Evolutionary conservation across 2,797 vertebrate genomes (phyloP).

Genomic region (Myotis vivesi): DNA sequence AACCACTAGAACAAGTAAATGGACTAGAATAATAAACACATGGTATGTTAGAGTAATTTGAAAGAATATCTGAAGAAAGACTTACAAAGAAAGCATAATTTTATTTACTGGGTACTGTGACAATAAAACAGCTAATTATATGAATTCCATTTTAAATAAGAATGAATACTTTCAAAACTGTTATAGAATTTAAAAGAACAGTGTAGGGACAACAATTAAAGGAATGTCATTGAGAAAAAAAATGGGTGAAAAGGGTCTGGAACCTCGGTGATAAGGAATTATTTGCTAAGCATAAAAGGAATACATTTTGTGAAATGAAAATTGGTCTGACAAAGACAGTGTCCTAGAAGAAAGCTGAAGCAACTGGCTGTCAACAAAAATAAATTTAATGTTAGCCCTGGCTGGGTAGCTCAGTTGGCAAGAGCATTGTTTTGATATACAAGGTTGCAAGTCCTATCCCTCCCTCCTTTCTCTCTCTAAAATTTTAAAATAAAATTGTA

Average conservation of each 20-base stretch:
- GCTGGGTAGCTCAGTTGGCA: background rate
- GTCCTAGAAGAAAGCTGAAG: background rate
- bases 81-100: conserved; percentile 10
- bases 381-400: conserved; percentile 2
- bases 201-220: background rate
- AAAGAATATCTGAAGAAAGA: background rate
- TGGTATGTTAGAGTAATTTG: background rate
- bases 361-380: conserved; percentile 18
- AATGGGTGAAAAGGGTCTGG: conserved; percentile 10
- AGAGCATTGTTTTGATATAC: background rate
- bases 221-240: background rate
- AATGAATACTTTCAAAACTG: background rate
- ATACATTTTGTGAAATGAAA: background rate
- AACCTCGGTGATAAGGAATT: conserved; percentile 42
- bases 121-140: conserved; percentile 32
- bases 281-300: conserved; percentile 35
- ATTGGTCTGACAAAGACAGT: background rate
- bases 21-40: conserved; percentile 47
- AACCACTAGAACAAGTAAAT: conserved; percentile 45
- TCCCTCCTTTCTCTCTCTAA: background rate
- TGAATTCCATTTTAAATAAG: conserved; percentile 1
- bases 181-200: background rate
- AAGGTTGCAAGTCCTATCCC: background rate
- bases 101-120: background rate
- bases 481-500: background rate